Conservation (phyloP, 2,888 invertebrate genomes). For the Drosophila hamatofila region DNA sequence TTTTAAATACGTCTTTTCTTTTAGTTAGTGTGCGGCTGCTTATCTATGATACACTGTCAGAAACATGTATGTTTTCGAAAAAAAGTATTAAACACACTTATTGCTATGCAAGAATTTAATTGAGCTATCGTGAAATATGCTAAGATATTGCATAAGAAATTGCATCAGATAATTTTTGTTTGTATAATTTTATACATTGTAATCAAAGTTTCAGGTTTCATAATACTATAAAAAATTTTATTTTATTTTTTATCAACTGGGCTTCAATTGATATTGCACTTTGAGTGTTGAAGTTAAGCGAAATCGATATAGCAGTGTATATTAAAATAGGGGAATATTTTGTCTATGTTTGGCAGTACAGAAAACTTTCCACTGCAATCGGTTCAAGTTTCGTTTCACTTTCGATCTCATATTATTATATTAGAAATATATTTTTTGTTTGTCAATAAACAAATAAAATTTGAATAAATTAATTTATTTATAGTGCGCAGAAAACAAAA, state of each 20-base stretch:
- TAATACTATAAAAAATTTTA: neutral
- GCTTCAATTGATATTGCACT: neutral
- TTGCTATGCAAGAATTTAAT: neutral
- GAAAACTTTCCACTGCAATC: conserved; percentile 6
- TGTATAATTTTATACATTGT: neutral
- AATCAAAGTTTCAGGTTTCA: neutral
- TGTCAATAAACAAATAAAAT: neutral
- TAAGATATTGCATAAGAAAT: neutral
- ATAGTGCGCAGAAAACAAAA: neutral
- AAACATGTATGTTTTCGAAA: conserved; percentile 5
- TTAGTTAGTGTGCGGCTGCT: conserved; percentile 56
- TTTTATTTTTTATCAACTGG: neutral
- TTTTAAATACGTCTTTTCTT: conserved; percentile 78
- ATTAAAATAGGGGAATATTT: neutral
- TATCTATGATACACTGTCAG: conserved; percentile 59
- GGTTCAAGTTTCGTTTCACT: neutral
- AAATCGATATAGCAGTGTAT: conserved; percentile 4
- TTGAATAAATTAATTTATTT: neutral
- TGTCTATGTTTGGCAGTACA: neutral
- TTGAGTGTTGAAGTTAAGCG: too few relatives aligned
- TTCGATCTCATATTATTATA: neutral
- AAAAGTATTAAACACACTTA: neutral
- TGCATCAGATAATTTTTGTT: conserved; percentile 1
- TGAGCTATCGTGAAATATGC: neutral
- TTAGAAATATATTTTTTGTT: neutral